A percentile compares a stretch with the other conserved stretches of the same genome.
Evolutionary conservation across 37 sponge, comb jelly and placozoan genomes (phyloP).

Genomic region (Halisarca cf. caerulea): DNA sequence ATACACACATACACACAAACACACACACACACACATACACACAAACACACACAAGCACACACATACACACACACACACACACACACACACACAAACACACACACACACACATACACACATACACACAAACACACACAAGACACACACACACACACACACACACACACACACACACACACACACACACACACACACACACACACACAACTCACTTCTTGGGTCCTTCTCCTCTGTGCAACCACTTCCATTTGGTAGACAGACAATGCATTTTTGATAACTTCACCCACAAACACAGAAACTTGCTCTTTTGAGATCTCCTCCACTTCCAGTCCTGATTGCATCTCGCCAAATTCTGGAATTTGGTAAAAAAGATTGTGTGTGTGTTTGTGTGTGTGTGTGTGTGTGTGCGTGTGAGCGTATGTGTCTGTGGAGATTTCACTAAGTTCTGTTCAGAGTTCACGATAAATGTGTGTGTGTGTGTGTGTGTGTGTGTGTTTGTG

Average conservation of each 20-base stretch:
- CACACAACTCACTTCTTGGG: slow-evolving; percentile 5
- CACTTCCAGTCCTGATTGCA: slow-evolving; percentile 17
- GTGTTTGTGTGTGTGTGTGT: slow-evolving; percentile 25
- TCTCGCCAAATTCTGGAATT: slow-evolving; percentile 17
- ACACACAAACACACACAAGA: too few relatives aligned
- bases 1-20: neutral
- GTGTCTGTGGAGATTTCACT: too few relatives aligned
- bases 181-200: slow-evolving; percentile 8
- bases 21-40: neutral
- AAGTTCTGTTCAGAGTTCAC: too few relatives aligned
- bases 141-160: too few relatives aligned
- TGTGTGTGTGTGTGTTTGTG: neutral
- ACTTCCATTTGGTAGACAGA: slow-evolving; percentile 1
- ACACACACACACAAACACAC: neutral
- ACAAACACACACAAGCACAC: neutral
- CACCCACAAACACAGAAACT: neutral
- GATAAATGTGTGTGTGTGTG: slow-evolving; percentile 31
- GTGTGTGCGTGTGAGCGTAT: neutral
- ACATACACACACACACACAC: slow-evolving; percentile 4
- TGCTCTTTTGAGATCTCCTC: neutral
- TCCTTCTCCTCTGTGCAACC: neutral
- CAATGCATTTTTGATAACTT: slow-evolving; percentile 15
- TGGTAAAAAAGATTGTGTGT: neutral
- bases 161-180: too few relatives aligned
- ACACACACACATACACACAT: neutral